Base-by-base conservation (phyloP, 2,797 vertebrate genomes). In the Protonibea diacanthus region DNA sequence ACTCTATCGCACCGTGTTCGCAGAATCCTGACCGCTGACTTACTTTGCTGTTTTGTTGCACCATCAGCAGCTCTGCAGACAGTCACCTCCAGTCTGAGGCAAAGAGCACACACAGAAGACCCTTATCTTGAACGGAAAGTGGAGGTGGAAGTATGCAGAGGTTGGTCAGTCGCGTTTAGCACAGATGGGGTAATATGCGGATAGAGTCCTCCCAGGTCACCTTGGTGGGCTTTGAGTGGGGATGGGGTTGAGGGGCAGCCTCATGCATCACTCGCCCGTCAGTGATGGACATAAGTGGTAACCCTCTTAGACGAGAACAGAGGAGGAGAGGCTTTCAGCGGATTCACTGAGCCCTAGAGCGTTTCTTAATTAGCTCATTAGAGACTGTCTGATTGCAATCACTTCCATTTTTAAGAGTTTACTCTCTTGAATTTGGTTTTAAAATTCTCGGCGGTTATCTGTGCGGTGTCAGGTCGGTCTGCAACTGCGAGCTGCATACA, bases 301-400 rank as follows among this genome's bases (percentile, higher is more conserved):
- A 66, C 68, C 65, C 56, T 71, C 85, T 82, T 15, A 40, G 66
- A 78, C 56, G 68, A 67, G 67, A 71, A 81, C 68, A 61, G 68
- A 45, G 51, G 47, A 76, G 79, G 55, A 78, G 81, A 84, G 82
- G 80, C 76, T 86, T 83, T 78, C 57, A 66, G 68, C 64, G 18
- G 78, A 79, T 80, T 90, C 71, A 66, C 60, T 12, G 60, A 90
- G 74, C 57, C 73, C 62, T 49, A 33, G 76, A 91, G 83, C 78
- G 60, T 89, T 89, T 81, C 59, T 82, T 90, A 91, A 94, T 92
- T 88, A 90, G 88, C 85, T 93, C 87, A 88, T 92, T 93, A 88
- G 74, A 78, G 69, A 80, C 87, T 14, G 75, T 80, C 83, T 93
- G 92, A 94, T 92, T 94, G 92, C 92, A 95, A 94, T 95, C 90